Conservation (phyloP, 2,797 vertebrate genomes). For the Gymnothorax reevesii region DNA sequence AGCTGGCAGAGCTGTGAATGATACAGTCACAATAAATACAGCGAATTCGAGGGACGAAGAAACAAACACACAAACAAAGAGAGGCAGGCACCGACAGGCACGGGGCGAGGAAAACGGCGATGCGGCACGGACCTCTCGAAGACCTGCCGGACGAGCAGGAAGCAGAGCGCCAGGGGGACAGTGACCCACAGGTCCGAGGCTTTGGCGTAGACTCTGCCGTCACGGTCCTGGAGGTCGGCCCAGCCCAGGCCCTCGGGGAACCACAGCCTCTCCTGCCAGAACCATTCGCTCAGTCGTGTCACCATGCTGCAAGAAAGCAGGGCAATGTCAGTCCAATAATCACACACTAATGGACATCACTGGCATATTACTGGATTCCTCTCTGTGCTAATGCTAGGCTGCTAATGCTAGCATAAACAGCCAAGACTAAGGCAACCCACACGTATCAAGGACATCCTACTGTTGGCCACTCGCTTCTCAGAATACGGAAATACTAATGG, state of each 20-base stretch:
- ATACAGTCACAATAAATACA: neutral
- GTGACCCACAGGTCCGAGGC: slow-evolving; percentile 79
- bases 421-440: too few relatives aligned
- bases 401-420: too few relatives aligned
- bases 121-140: slow-evolving; percentile 69
- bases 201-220: slow-evolving; percentile 81
- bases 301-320: slow-evolving; percentile 63
- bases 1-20: neutral
- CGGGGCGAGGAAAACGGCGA: neutral
- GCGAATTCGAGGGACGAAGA: neutral
- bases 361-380: too few relatives aligned
- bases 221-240: slow-evolving; percentile 81
- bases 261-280: slow-evolving; percentile 95
- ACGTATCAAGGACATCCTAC: too few relatives aligned
- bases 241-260: slow-evolving; percentile 88
- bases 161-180: slow-evolving; percentile 70
- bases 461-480: too few relatives aligned
- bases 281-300: slow-evolving; percentile 71
- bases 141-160: slow-evolving; percentile 70
- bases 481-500: too few relatives aligned
- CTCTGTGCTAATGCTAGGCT: too few relatives aligned
- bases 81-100: neutral
- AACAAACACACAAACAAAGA: neutral
- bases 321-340: neutral
- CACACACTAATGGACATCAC: neutral